Percentiles rank a stretch among this genome's conserved stretches.
These are phyloP conservation scores for human (Homo sapiens) DNA, from an alignment of 2,113 vertebrate species.

Conservation along the genomic window GRCh38 chr7:142372001-142372500, in stretches of 20 bases:
- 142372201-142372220: too few relatives aligned
- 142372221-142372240: neutral
- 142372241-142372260: neutral
- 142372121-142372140: rapidly evolving
- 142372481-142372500: neutral
- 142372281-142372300: neutral
- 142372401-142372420: neutral
- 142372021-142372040: neutral
- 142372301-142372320: too few relatives aligned
- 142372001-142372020: too few relatives aligned
- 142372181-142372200: too few relatives aligned
- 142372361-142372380: neutral
- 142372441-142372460: neutral
- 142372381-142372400: neutral
- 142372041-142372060: neutral
- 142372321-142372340: too few relatives aligned
- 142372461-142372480: neutral
- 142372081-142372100: neutral
- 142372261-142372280: neutral
- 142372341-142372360: neutral
- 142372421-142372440: neutral
- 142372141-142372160: rapidly evolving
- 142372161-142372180: rapidly evolving
- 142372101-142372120: neutral
- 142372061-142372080: rapidly evolving